Evolutionary conservation across 2,888 invertebrate species (phyloP).

Genomic region (Teleogryllus oceanicus): DNA sequence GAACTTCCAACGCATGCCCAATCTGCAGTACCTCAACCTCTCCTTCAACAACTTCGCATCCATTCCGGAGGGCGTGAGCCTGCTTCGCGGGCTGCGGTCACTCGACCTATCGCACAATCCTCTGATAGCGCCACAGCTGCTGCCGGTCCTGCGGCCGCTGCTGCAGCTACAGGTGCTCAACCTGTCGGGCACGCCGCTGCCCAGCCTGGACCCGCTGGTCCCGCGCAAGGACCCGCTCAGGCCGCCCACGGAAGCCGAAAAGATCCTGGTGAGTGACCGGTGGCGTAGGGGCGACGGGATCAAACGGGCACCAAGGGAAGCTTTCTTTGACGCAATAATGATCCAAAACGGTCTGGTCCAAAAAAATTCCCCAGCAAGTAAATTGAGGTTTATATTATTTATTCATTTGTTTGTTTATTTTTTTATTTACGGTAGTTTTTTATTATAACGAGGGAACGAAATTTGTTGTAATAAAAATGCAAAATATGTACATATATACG

Average conservation of each 20-base stretch:
- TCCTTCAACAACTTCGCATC: background rate
- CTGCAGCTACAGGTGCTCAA: background rate
- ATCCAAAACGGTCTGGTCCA: background rate
- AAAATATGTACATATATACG: too few species aligned
- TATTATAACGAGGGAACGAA: too few species aligned
- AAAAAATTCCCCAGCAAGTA: too few species aligned
- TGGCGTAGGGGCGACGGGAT: background rate
- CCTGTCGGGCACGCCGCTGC: background rate
- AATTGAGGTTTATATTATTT: too few species aligned
- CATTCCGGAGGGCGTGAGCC: background rate
- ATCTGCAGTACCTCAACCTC: background rate
- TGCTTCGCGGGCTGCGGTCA: background rate
- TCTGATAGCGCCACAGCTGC: background rate
- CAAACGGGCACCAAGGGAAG: too few species aligned
- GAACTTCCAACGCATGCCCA: background rate
- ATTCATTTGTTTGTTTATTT: too few species aligned
- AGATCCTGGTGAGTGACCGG: background rate
- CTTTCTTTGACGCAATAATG: background rate
- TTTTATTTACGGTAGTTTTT: too few species aligned
- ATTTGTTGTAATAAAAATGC: too few species aligned
- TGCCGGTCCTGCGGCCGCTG: background rate
- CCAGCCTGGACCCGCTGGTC: background rate
- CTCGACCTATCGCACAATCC: background rate
- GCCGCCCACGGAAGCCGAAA: too few species aligned
- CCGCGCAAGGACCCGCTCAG: background rate